Conservation (phyloP, 2,113 vertebrate species). For the Thamnaconus septentrionalis region DNA sequence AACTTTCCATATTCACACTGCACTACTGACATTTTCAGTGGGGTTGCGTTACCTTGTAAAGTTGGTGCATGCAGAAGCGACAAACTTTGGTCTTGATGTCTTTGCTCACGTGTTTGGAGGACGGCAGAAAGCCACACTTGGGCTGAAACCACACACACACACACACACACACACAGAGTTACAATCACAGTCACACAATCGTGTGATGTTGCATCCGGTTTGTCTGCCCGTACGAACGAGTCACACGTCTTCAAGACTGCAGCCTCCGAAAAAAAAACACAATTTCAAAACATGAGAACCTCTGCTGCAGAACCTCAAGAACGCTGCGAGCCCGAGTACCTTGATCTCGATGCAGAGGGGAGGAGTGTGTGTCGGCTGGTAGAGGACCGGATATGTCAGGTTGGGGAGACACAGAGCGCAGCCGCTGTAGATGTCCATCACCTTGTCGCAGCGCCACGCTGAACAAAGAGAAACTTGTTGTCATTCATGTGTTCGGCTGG, state of each 20-base stretch:
- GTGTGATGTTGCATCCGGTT: background rate
- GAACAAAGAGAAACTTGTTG: background rate
- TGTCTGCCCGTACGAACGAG: background rate
- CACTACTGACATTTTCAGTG: background rate
- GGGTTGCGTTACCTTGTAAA: slow-evolving; percentile 60
- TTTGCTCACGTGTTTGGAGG: slow-evolving; percentile 86
- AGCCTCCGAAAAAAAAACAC: background rate
- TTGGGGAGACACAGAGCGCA: slow-evolving; percentile 96
- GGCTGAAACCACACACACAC: slow-evolving; percentile 78
- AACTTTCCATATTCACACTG: too few species aligned
- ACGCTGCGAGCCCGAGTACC: slow-evolving; percentile 67
- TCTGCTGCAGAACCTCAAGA: too few species aligned
- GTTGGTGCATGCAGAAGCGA: slow-evolving; percentile 94
- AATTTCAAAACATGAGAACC: too few species aligned
- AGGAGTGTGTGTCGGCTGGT: slow-evolving; percentile 80
- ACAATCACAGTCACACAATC: background rate
- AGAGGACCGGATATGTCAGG: slow-evolving; percentile 84
- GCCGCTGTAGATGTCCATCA: slow-evolving; percentile 93
- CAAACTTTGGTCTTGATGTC: slow-evolving; percentile 93
- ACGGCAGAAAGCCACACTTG: slow-evolving; percentile 96
- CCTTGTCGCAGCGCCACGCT: slow-evolving; percentile 95
- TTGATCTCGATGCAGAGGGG: slow-evolving; percentile 97
- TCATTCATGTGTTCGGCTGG: too few species aligned
- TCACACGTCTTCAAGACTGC: too few species aligned
- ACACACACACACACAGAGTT: slow-evolving; percentile 1